These are phyloP conservation scores for Heliconius ethilla DNA, from an alignment of 2,888 invertebrate genomes.

Conservation along the genomic window DNA sequence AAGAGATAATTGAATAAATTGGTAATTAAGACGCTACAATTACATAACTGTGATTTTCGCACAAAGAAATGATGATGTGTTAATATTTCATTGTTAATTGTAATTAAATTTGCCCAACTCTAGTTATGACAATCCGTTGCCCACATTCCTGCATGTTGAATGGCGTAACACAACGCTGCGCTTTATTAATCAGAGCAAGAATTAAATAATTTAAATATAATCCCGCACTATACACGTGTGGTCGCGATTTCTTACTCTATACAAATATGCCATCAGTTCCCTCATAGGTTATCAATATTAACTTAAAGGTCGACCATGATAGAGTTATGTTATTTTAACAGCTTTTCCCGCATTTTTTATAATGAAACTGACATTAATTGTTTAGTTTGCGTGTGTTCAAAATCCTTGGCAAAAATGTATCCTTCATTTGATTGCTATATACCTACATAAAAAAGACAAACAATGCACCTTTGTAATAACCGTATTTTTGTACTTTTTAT, in stretches of 20 bases:
- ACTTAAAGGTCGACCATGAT: neutral
- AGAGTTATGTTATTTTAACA: slow-evolving; percentile 13
- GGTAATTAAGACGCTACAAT: too few species aligned
- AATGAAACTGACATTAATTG: slow-evolving; percentile 28
- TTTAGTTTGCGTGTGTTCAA: slow-evolving; percentile 12
- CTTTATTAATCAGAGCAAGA: neutral
- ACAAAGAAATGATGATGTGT: too few species aligned
- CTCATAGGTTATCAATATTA: slow-evolving; percentile 19
- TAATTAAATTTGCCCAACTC: too few species aligned
- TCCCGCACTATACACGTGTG: too few species aligned
- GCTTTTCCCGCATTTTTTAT: slow-evolving; percentile 29
- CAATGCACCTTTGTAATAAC: slow-evolving; percentile 7
- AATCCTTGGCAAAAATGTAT: slow-evolving; percentile 32
- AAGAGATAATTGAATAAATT: too few species aligned
- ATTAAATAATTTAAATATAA: neutral
- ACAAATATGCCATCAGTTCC: neutral
- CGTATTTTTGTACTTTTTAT: neutral
- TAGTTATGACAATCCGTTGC: too few species aligned
- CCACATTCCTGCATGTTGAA: neutral
- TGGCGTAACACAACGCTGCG: neutral
- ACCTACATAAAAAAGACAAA: slow-evolving; percentile 19
- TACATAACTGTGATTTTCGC: too few species aligned
- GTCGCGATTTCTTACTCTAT: neutral
- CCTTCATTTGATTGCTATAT: slow-evolving; percentile 26
- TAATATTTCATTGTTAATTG: too few species aligned